phyloP scores from a whole-genome alignment of 2,888 invertebrate species.

The Deroplatys truncata region DNA sequence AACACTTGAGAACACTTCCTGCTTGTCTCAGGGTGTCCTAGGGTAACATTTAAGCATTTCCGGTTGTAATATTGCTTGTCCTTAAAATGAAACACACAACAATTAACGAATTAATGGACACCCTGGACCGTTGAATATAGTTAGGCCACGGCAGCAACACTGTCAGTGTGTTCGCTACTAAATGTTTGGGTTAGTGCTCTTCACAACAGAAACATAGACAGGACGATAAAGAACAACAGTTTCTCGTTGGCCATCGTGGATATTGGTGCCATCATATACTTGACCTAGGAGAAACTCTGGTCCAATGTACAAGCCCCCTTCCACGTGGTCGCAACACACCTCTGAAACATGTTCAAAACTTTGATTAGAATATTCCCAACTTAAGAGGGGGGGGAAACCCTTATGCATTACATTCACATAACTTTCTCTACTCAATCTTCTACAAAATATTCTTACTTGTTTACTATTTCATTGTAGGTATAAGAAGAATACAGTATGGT shows the following conservation, averaged over 20 bases:
- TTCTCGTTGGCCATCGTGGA: constrained; percentile 44
- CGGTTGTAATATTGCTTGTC: not conserved
- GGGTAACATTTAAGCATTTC: not conserved
- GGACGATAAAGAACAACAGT: constrained; percentile 63
- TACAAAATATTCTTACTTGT: too few relatives aligned
- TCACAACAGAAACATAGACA: constrained; percentile 52
- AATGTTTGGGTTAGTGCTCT: not conserved
- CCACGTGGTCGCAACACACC: constrained; percentile 65
- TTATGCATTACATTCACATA: too few relatives aligned
- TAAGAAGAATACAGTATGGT: too few relatives aligned
- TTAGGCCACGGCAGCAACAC: not conserved
- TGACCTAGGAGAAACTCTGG: constrained; percentile 74
- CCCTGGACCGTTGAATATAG: not conserved
- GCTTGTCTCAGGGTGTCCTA: too few relatives aligned
- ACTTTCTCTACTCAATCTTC: too few relatives aligned
- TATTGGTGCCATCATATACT: constrained; percentile 64
- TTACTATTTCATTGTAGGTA: too few relatives aligned
- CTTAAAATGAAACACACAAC: not conserved
- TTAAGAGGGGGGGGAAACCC: too few relatives aligned
- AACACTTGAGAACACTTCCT: too few relatives aligned
- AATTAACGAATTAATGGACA: not conserved
- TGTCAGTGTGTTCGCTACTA: not conserved
- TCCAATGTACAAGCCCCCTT: constrained; percentile 72
- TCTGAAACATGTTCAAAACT: constrained; percentile 47
- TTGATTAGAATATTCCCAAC: too few relatives aligned